These are phyloP conservation scores for Mesocentrotus franciscanus DNA, from an alignment of 53 echinoderm and acorn worm species.

Conservation along the genomic window DNA sequence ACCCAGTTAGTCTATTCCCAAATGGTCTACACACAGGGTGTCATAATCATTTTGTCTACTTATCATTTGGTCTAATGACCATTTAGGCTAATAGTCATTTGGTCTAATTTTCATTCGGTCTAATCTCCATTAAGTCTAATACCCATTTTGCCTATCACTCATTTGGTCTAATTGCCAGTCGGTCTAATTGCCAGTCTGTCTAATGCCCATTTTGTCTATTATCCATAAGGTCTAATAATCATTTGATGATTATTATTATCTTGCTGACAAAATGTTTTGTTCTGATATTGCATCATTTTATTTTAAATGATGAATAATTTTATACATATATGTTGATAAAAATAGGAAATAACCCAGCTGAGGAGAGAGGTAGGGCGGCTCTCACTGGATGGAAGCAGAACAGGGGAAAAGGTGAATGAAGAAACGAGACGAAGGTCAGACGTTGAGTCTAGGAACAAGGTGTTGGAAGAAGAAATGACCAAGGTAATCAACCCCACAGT, in stretches of 20 bases:
- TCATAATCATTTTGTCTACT: too few relatives aligned
- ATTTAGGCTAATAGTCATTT: too few relatives aligned
- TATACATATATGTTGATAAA: not conserved
- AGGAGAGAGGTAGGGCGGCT: constrained; percentile 78
- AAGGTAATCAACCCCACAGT: constrained; percentile 75
- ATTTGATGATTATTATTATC: not conserved
- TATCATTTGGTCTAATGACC: too few relatives aligned
- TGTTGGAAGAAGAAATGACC: constrained; percentile 95
- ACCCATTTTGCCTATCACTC: too few relatives aligned
- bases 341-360: constrained; percentile 81
- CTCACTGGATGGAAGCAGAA: constrained; percentile 62
- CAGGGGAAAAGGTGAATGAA: constrained; percentile 83
- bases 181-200: too few relatives aligned
- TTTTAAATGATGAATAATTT: not conserved
- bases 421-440: constrained; percentile 77
- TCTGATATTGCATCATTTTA: not conserved
- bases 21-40: too few relatives aligned
- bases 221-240: too few relatives aligned
- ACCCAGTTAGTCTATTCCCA: too few relatives aligned
- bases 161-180: too few relatives aligned
- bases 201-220: too few relatives aligned
- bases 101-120: too few relatives aligned
- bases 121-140: too few relatives aligned
- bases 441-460: constrained; percentile 89
- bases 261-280: not conserved